Base-by-base conservation (phyloP, 2,888 invertebrate species). In the Harpalus rubripes region DNA sequence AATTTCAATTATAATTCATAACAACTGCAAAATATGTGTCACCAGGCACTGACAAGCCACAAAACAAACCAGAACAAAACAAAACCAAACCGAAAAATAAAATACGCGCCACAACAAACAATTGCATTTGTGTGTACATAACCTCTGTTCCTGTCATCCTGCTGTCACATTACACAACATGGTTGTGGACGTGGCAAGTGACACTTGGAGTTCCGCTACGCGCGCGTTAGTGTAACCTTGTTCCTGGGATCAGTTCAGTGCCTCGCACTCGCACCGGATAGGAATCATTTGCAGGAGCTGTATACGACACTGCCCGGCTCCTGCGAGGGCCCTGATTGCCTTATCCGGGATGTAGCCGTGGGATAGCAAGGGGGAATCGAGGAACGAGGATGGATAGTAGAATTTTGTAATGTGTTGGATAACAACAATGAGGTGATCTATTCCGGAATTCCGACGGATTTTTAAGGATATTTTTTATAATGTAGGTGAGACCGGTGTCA, bases 271-370 rank as follows among this genome's bases (percentile, higher is more conserved):
- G 59, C 84, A 84, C 84, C 84, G 84, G 84, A 84, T 84, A 84
- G 65, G 63, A 84, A 84, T 78, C 78, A 84, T 84, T 78, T 78
- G 76, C 68, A 56, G 68, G 83, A 82, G 82, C 58, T 18, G 78
- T 44, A 76, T 41, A 74, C 63, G 26, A 56, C 68, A 52, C 81
- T 56, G 56, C 18, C 56, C 72, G 26, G 68, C 81, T 72, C 22
- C 65, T 68, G 56, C 72, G 44, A 52, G 44, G 44, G 44, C 44
- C 44, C 7, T 52, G 44, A 52, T 52, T 68, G 80, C 61, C 39
- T 63, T 39, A 16, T 80, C 16, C 80, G 22, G 58, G 63, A 18
- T 32, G 61, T 16, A 41, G 18, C 76, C 84, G 84, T 84, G 84
- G 84, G 84, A 84, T 52, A 84, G 78, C 32, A 32, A 82, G 74